A percentile compares a stretch with the other conserved stretches of the same genome.
Conservation (phyloP, 1,140 invertebrate species). For the Caerostris extrusa region DNA sequence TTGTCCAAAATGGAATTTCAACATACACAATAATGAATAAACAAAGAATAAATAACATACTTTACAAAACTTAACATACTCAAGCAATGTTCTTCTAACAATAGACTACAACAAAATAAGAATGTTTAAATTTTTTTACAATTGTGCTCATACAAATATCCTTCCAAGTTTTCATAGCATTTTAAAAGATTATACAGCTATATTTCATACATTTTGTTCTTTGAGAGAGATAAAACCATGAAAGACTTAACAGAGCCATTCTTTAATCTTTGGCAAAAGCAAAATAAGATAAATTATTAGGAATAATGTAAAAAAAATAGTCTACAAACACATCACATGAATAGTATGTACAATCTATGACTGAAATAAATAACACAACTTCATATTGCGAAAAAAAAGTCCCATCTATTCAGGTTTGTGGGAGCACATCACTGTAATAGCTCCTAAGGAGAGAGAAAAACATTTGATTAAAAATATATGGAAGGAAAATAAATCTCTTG, state of each 20-base stretch:
- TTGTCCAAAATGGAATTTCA: no score
- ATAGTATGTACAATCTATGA: slow-evolving; percentile 1
- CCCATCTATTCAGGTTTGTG: background rate
- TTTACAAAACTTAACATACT: no score
- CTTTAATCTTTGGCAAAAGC: background rate
- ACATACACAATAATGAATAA: no score
- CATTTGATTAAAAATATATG: background rate
- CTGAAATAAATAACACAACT: background rate
- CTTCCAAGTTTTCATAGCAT: no score
- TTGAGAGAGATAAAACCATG: background rate
- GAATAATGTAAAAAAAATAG: background rate
- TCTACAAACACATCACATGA: no score
- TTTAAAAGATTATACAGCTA: no score
- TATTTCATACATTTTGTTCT: no score
- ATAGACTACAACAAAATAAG: no score
- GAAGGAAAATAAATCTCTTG: background rate
- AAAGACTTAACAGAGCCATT: background rate
- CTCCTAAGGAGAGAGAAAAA: slow-evolving; percentile 4
- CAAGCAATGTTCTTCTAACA: no score
- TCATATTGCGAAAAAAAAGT: background rate
- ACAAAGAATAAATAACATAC: no score
- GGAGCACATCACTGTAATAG: slow-evolving; percentile 12
- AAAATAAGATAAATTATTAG: background rate
- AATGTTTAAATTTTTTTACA: no score
- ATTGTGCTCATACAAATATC: no score